A percentile compares a stretch with the other conserved stretches of the same genome.
Evolutionary conservation across 1,140 invertebrate genomes (phyloP).

Genomic region (Branchinecta lynchi): DNA sequence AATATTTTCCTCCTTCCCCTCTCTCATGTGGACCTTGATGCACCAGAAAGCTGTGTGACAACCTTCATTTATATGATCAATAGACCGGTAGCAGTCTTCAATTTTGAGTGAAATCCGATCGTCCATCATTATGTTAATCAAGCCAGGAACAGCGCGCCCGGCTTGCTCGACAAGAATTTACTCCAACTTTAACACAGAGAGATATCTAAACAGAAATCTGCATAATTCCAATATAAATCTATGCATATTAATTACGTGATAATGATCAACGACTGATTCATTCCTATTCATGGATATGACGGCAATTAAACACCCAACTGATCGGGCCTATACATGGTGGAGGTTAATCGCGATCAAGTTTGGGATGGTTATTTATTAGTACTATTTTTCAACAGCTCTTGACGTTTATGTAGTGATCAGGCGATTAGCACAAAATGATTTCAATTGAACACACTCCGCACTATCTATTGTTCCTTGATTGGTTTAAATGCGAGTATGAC

Average conservation of each 20-base stretch:
- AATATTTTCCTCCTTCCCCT: too few relatives aligned
- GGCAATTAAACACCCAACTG: constrained; percentile 9
- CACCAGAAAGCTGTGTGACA: too few relatives aligned
- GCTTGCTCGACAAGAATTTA: constrained; percentile 4
- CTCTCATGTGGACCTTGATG: too few relatives aligned
- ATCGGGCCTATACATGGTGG: neutral
- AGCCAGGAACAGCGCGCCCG: neutral
- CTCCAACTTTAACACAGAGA: constrained; percentile 3
- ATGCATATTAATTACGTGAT: constrained; percentile 11
- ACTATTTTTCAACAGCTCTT: constrained; percentile 6
- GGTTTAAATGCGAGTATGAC: too few relatives aligned
- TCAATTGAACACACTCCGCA: neutral
- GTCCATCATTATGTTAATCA: neutral
- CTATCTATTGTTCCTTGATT: too few relatives aligned
- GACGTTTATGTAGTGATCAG: constrained; percentile 9
- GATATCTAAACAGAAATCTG: constrained; percentile 12
- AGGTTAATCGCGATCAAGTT: constrained; percentile 7
- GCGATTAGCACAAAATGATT: neutral
- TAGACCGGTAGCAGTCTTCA: too few relatives aligned
- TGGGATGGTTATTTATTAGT: neutral
- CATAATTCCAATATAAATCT: constrained; percentile 12
- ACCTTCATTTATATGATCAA: too few relatives aligned
- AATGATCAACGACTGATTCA: neutral
- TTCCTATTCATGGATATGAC: neutral
- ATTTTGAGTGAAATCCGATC: too few relatives aligned